Percentiles rank a stretch among this genome's conserved stretches.
Conservation (phyloP, 2,888 invertebrate genomes). For the Tolmerus cingulatus region DNA sequence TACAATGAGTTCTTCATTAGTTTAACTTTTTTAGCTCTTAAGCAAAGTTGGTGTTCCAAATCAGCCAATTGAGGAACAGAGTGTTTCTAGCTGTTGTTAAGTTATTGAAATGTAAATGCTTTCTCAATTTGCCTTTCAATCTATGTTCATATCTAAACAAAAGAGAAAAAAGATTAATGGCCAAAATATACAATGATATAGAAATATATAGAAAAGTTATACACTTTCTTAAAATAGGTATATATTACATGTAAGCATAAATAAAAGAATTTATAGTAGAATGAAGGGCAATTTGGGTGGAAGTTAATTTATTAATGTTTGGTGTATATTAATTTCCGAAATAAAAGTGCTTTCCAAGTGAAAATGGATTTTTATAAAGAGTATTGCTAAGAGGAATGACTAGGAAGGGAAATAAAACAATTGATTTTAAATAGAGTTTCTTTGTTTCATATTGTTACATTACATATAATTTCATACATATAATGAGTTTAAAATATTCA, state of each 20-base stretch:
- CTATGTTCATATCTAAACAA: background rate
- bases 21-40: background rate
- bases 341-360: background rate
- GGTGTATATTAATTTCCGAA: background rate
- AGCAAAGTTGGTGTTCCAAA: background rate
- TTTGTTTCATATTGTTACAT: conserved; percentile 39
- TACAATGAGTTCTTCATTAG: background rate
- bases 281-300: background rate
- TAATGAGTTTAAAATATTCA: conserved; percentile 42
- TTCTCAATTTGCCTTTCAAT: background rate
- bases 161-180: background rate
- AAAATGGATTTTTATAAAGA: background rate
- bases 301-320: background rate
- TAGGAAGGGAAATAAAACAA: background rate
- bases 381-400: background rate
- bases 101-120: background rate
- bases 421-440: conserved; percentile 30
- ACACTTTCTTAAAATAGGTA: background rate
- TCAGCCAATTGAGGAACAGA: background rate
- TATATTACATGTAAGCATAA: background rate
- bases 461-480: conserved; percentile 42
- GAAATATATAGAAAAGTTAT: background rate
- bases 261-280: background rate
- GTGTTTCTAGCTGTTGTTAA: background rate
- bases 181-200: background rate